Conservation (phyloP, 2,888 invertebrate genomes). For the Liposcelis brunnea region DNA sequence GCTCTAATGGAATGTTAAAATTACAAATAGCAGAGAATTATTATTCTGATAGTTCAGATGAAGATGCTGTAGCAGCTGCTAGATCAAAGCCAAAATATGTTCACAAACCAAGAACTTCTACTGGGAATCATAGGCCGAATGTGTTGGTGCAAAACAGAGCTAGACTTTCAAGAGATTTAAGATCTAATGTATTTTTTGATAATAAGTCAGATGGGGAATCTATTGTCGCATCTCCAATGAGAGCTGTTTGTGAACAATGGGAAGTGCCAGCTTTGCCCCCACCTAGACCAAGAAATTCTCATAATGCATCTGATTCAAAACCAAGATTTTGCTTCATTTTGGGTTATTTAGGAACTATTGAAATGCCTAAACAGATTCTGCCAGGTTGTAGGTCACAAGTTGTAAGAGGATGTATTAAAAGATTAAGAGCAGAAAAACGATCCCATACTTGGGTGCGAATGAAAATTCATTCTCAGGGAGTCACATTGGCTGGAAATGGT, state of each 20-base stretch:
- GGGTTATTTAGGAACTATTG: conserved; percentile 89
- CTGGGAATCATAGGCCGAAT: neutral
- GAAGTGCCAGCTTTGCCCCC: conserved; percentile 24
- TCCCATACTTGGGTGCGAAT: conserved; percentile 70
- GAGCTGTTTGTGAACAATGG: conserved; percentile 23
- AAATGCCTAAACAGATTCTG: conserved; percentile 73
- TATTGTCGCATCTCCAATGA: neutral
- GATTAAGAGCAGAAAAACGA: conserved; percentile 75
- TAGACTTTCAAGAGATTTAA: conserved; percentile 33
- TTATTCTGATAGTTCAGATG: conserved; percentile 71
- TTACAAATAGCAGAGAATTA: conserved; percentile 77
- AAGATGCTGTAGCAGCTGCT: conserved; percentile 42
- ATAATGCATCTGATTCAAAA: conserved; percentile 21
- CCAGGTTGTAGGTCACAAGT: conserved; percentile 52
- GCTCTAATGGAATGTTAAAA: conserved; percentile 62
- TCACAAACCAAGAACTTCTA: conserved; percentile 28
- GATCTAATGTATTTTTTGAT: conserved; percentile 33
- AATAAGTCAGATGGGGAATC: conserved; percentile 17
- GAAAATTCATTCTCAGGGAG: conserved; percentile 62
- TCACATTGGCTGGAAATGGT: conserved; percentile 60
- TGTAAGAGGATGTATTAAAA: conserved; percentile 72
- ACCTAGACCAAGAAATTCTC: conserved; percentile 24
- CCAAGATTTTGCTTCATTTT: conserved; percentile 36
- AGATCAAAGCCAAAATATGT: conserved; percentile 42
- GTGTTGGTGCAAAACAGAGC: conserved; percentile 26